Percentiles rank a stretch among this genome's conserved stretches.
Conservation (phyloP, 2,113 vertebrate species). For the Choloepus hoffmanni region DNA sequence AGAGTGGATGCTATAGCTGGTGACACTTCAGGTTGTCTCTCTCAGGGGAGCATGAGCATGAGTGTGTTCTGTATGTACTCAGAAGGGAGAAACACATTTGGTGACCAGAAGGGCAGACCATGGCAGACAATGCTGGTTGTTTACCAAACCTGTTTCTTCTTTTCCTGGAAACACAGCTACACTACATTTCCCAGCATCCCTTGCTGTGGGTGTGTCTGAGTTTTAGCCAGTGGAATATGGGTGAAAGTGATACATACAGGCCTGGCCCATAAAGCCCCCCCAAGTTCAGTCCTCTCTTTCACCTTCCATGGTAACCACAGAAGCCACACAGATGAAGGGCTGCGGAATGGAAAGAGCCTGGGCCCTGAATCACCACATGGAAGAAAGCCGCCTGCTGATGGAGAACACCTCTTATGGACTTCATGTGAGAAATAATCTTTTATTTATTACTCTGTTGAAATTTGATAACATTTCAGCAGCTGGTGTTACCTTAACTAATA, state of each 20-base stretch:
- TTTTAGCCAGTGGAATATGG: background rate
- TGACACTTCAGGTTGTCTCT: background rate
- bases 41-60: background rate
- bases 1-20: too few relatives aligned
- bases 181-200: background rate
- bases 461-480: too few relatives aligned
- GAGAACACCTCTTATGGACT: background rate
- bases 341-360: background rate
- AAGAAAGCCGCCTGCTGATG: background rate
- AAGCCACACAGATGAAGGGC: background rate
- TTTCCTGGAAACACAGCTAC: background rate
- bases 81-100: background rate
- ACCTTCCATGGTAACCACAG: background rate
- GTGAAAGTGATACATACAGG: background rate
- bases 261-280: background rate
- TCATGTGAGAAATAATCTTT: background rate
- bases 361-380: too few relatives aligned
- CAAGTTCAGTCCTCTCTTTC: background rate
- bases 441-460: background rate
- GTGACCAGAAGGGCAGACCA: background rate
- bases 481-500: accelerated
- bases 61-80: background rate
- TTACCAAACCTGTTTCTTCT: too few relatives aligned
- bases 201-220: too few relatives aligned
- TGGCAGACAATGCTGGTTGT: background rate